Base-by-base conservation (phyloP, 2,888 invertebrate species). In the Oscheius sp. region DNA sequence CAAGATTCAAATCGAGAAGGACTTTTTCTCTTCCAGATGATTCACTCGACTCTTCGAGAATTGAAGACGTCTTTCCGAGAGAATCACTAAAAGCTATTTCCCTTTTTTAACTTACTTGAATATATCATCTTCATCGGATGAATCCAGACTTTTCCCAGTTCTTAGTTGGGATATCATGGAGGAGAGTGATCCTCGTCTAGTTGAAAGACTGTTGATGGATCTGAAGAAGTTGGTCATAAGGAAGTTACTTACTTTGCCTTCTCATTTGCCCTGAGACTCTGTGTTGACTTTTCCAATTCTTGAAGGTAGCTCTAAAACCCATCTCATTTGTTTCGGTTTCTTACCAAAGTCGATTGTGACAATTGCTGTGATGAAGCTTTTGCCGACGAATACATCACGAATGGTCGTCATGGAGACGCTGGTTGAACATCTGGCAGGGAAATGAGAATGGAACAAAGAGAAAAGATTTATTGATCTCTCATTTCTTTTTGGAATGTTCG, bases 1-100 rank as follows among this genome's bases (percentile, higher is more conserved):
- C 63, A 24, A 51, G 38, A 38, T 38, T 49, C 24, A 64, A 20
- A 20, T 64, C 63, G 4, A 64, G 41, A 12, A 64, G 30, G n/a
- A 64, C 38, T 28, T 64, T 64, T 28, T 64, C 63, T 33, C 63
- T 20, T n/a, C 50, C 49, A 8, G 59, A 59, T 4, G 59, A 59
- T 12, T 44, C 30, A 5, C 44, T 44, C 2, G 59, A 59, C 24
- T 59, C 59, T 9, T 59, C 59, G 17, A 44, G 9, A 2, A 59
- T 59, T 0, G 59, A 59, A 4, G 59, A 59, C 12, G 44, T 17
- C 20, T 54, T 54, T 14, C 54, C 54, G 33, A 54, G 36, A 20
- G 54, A 54, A 17, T 54, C 54, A 44, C 59, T 59, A n/a, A 28
- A 59, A 17, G 56, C 2, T 6, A 22, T 17, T 36, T 45, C n/a